Evolutionary conservation across 2,888 invertebrate species (phyloP).

Genomic region (Pristionchus exspectatus): DNA sequence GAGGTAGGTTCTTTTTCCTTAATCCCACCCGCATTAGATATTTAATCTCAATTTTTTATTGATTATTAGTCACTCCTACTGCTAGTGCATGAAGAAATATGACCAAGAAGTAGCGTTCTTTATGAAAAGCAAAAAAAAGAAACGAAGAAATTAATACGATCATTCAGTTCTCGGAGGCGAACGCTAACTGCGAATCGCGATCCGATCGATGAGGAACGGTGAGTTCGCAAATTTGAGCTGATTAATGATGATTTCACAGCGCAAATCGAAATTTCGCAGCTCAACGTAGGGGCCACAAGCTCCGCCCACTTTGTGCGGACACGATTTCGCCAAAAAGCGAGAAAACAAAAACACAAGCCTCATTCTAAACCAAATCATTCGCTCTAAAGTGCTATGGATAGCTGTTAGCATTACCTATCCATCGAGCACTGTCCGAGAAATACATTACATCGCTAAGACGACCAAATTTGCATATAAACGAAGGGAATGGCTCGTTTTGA

Average conservation of each 20-base stretch:
- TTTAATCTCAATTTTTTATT: not conserved
- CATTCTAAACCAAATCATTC: too few relatives aligned
- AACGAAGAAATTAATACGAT: not conserved
- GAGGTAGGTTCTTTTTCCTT: not conserved
- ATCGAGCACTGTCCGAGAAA: too few relatives aligned
- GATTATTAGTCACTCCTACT: not conserved
- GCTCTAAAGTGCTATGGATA: too few relatives aligned
- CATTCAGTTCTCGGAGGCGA: not conserved
- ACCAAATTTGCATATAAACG: too few relatives aligned
- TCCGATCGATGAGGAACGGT: conserved; percentile 27
- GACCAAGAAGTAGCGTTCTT: not conserved
- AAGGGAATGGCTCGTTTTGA: too few relatives aligned
- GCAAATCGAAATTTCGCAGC: not conserved
- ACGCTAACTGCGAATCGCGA: conserved; percentile 28
- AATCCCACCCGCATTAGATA: not conserved
- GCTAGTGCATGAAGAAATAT: too few relatives aligned
- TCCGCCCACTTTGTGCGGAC: too few relatives aligned
- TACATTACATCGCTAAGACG: too few relatives aligned
- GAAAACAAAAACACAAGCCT: too few relatives aligned
- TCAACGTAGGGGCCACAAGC: too few relatives aligned
- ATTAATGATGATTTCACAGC: not conserved
- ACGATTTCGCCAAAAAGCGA: too few relatives aligned
- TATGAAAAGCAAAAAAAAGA: not conserved
- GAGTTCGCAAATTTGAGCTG: not conserved
- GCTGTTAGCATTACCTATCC: too few relatives aligned